phyloP scores from a whole-genome alignment of 1,140 invertebrate genomes.

The Heterodera schachtii region DNA sequence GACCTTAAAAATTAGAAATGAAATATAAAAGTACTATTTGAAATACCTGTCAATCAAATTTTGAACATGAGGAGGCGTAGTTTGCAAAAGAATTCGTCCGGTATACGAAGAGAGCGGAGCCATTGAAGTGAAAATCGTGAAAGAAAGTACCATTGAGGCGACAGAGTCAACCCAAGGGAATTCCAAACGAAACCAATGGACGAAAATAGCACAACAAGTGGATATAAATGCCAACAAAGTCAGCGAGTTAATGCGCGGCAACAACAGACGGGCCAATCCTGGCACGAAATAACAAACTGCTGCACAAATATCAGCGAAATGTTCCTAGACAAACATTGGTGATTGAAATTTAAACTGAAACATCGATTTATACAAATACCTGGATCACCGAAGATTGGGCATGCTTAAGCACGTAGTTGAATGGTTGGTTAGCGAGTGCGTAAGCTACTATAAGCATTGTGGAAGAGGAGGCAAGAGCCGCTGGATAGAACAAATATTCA shows the following conservation, averaged over 20 bases:
- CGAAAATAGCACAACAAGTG: conserved; percentile 43
- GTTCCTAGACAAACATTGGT: conserved; percentile 41
- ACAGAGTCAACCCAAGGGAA: conserved; percentile 57
- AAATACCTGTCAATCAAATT: conserved; percentile 62
- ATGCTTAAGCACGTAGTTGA: conserved; percentile 59
- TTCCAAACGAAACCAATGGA: conserved; percentile 51
- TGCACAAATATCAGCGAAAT: conserved; percentile 61
- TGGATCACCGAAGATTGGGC: conserved; percentile 54
- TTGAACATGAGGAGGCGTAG: conserved; percentile 58
- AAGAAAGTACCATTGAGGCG: conserved; percentile 56
- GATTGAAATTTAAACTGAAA: not conserved
- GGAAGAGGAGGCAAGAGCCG: conserved; percentile 39
- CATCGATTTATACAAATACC: conserved; percentile 17
- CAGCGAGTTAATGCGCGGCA: conserved; percentile 62
- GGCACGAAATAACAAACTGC: conserved; percentile 61
- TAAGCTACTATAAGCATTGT: conserved; percentile 60
- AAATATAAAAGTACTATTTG: conserved; percentile 64
- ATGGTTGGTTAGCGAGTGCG: conserved; percentile 56
- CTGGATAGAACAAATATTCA: conserved; percentile 48
- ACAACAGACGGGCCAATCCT: conserved; percentile 57
- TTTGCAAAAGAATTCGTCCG: conserved; percentile 62
- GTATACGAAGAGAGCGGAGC: conserved; percentile 60
- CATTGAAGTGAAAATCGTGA: conserved; percentile 62
- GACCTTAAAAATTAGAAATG: not conserved
- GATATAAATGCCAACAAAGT: conserved; percentile 50